phyloP scores from a whole-genome alignment of 2,888 invertebrate genomes.

The Polydrusus tereticollis region DNA sequence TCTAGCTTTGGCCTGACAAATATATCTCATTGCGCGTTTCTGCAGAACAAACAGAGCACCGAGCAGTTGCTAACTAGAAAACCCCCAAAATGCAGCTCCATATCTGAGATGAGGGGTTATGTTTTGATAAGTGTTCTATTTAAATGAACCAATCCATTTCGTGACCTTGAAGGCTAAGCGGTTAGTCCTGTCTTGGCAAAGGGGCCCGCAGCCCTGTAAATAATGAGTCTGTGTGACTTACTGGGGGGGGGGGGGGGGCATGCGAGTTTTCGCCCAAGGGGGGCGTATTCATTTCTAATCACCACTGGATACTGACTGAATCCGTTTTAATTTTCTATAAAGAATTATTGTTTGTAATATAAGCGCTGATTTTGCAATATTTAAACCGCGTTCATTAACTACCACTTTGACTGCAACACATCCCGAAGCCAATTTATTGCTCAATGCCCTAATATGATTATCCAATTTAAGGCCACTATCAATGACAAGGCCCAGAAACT shows the following conservation, averaged over 20 bases:
- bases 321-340: slow-evolving; percentile 66
- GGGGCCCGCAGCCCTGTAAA: slow-evolving; percentile 63
- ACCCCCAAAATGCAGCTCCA: too few relatives aligned
- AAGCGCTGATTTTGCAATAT: too few relatives aligned
- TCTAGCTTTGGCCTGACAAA: too few relatives aligned
- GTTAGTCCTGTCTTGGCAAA: slow-evolving; percentile 61
- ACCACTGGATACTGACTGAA: slow-evolving; percentile 67
- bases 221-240: slow-evolving; percentile 66
- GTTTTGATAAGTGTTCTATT: slow-evolving; percentile 54
- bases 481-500: too few relatives aligned
- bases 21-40: too few relatives aligned
- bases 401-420: too few relatives aligned
- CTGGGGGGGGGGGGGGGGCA: slow-evolving; percentile 65
- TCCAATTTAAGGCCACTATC: too few relatives aligned
- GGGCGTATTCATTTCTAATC: slow-evolving; percentile 68
- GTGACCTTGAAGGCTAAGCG: slow-evolving; percentile 56
- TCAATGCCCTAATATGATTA: too few relatives aligned
- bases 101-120: slow-evolving; percentile 45
- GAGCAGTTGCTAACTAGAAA: too few relatives aligned
- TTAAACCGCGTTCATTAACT: too few relatives aligned
- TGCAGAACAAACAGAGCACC: too few relatives aligned
- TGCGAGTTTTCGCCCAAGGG: slow-evolving; percentile 63
- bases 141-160: slow-evolving; percentile 56
- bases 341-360: slow-evolving; percentile 67
- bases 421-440: too few relatives aligned